These are phyloP conservation scores for Conus canariensis DNA, from an alignment of 2,888 invertebrate genomes.

Conservation along the genomic window DNA sequence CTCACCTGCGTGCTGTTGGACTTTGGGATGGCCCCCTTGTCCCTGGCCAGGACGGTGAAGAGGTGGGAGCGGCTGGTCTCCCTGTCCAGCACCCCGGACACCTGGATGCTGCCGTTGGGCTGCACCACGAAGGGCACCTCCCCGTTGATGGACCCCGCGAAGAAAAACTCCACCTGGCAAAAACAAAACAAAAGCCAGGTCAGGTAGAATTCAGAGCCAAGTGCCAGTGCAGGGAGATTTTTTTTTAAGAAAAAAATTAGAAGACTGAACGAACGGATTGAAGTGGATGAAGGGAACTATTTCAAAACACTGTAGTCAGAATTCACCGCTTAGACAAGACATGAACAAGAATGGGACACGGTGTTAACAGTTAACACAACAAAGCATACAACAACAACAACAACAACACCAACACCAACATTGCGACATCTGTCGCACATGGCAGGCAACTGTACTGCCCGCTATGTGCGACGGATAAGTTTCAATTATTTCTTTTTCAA, in stretches of 20 bases:
- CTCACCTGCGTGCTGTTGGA: conserved; percentile 66
- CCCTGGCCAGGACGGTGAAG: conserved; percentile 69
- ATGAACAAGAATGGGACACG: no score
- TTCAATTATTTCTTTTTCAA: no score
- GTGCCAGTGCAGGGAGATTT: background rate
- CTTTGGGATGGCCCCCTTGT: conserved; percentile 80
- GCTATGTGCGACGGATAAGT: no score
- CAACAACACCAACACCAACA: no score
- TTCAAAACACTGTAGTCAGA: no score
- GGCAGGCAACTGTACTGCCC: no score
- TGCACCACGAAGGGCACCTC: conserved; percentile 46
- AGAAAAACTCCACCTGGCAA: conserved; percentile 41
- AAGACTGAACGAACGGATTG: no score
- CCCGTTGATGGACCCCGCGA: conserved; percentile 44
- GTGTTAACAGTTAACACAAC: no score
- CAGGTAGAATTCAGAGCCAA: background rate
- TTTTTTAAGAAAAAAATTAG: background rate
- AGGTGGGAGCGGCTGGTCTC: conserved; percentile 68
- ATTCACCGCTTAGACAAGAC: no score
- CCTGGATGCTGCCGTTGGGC: conserved; percentile 90
- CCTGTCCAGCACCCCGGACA: conserved; percentile 91
- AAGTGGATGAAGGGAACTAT: no score
- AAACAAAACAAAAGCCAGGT: background rate
- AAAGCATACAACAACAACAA: no score
- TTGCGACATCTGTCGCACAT: no score